Percentiles rank a stretch among this genome's conserved stretches.
These are phyloP conservation scores for Synanthedon tipuliformis DNA, from an alignment of 2,888 invertebrate species.

Conservation along the genomic window DNA sequence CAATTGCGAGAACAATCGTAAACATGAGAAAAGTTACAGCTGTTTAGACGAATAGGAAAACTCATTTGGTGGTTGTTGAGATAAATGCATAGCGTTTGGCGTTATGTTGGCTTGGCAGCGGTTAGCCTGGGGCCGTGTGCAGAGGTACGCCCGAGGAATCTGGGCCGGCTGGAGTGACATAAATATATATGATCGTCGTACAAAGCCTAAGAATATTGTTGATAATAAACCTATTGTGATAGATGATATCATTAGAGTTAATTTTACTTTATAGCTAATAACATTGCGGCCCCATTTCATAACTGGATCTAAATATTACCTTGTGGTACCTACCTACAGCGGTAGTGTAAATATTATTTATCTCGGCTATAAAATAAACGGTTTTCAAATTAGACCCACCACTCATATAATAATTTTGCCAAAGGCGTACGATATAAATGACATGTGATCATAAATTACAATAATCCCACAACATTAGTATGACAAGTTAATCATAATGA, in stretches of 20 bases:
- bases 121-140: constrained; percentile 58
- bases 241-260: constrained; percentile 8
- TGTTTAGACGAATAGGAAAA: constrained; percentile 38
- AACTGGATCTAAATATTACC: background rate
- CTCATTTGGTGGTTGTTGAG: constrained; percentile 39
- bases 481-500: background rate
- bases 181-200: constrained; percentile 64
- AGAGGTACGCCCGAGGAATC: constrained; percentile 56
- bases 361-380: background rate
- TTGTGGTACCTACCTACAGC: background rate
- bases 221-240: constrained; percentile 24
- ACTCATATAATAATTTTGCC: background rate
- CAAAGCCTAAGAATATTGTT: constrained; percentile 46
- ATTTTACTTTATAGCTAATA: background rate
- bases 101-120: constrained; percentile 56
- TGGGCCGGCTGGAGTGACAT: constrained; percentile 68
- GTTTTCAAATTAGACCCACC: background rate
- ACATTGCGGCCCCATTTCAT: background rate
- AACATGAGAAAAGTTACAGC: constrained; percentile 27
- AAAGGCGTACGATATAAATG: background rate
- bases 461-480: background rate
- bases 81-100: constrained; percentile 43
- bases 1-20: constrained; percentile 13
- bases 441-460: background rate
- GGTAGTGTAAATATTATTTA: background rate